Base-by-base conservation (phyloP, 2,888 invertebrate species). In the Furcula furcula region DNA sequence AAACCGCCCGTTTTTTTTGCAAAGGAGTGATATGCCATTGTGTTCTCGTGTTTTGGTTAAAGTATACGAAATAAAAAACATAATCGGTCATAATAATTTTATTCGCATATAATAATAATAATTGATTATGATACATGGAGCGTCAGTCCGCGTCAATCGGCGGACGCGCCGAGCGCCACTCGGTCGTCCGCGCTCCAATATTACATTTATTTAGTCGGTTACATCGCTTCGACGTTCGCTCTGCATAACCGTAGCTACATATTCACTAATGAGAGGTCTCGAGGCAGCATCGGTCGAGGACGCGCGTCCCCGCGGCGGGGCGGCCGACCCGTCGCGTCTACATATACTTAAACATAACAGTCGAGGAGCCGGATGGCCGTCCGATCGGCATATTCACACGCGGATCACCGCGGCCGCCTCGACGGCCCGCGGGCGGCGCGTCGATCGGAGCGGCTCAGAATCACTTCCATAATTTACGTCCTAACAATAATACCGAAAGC, bases 111-210 rank as follows among this genome's bases (percentile, higher is more conserved):
- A 81, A 83, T 85, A 82, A 83, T 85, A 82, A 82, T 85, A 83
- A 84, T 84, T 85, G 87, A 86, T 87, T 87, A 88, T 87, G 86
- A 87, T 88, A 87, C 87, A 87, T 82, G 82, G 77, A 84, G 76
- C 74, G 70, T 62, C 50, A 72, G 68, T 61, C 66, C 65, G 70
- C 73, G 65, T 68, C 75, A 60, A 59, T 67, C 69, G 62, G 65
- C 65, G 54, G 56, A 59, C 57, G 60, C 51, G 65, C 65, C 64
- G 71, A 66, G 57, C 62, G 63, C 55, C 60, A 61, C 57, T 64
- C 65, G 65, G 59, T 60, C 58, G 65, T 64, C 62, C 62, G 59
- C 61, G 64, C 78, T 82, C 76, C 79, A 80, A 78, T n/a, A 84
- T 83, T 85, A 83, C 74, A 78, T 83, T 79, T 70, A 79, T 74